Evolutionary conservation across 2,113 vertebrate genomes (phyloP), one percentile per base, ranked within the genome.

Genomic region (Lucifuga dentata): DNA sequence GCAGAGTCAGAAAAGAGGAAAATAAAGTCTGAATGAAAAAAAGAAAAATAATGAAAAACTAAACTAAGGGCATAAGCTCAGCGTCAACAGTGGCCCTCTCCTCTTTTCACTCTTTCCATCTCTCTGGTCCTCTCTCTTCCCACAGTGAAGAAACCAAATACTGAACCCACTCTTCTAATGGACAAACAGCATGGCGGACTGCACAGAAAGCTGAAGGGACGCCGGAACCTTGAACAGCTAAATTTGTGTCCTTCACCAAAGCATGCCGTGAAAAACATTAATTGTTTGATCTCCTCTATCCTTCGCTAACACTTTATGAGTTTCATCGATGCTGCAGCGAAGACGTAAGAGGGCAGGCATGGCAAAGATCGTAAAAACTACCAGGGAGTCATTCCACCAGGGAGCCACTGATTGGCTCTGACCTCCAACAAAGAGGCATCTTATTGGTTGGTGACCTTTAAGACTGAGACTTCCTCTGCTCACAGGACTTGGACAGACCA

Each of bases 351-450:
- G 57, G 66, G 53, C 32, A 70, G 24, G 24, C 21, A 23, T 6
- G 11, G 17, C 8, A 57, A 40, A 9, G 50, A 66, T 17, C 12
- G 2, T 65, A 74, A 73, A 65, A 73, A 19, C 40, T 77, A 46
- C 59, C 33, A 38, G 21, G 15, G 43, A 63, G 23, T 58, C 44
- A 36, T 40, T 32, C 17, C 23, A 24, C 24, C 26, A 5, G 48
- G 59, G 51, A 75, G 53, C 20, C 41, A 43, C 65, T 81, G 79
- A 88, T 86, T 86, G 74, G 84, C 39, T 75, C 11, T 75, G 81
- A 73, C 70, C 78, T 69, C 73, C 36, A 75, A n/a, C 57, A 48
- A 49, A 35, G 17, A 51, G 38, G 24, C 32, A 20, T 51, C 36
- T 66, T 40, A 83, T 76, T 82, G 86, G 76, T 10, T 35, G 63